Evolutionary conservation across 2,797 vertebrate genomes (phyloP), one percentile per base, ranked within the genome.

Genomic region (Naso thynnoides): DNA sequence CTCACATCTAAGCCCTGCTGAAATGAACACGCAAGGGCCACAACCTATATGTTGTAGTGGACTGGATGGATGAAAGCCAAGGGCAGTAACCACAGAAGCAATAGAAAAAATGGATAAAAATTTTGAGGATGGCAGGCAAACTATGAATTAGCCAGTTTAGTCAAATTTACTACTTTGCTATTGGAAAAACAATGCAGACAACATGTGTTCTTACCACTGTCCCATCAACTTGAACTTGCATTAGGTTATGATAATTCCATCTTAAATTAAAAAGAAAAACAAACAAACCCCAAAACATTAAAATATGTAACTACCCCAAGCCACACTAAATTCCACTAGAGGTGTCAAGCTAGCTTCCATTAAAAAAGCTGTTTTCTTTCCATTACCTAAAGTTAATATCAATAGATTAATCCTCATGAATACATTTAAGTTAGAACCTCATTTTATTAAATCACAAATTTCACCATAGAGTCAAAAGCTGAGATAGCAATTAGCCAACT

Each of bases 1-100:
- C 78, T 82, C 73, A 75, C 81, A 90, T 80, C 75, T 86, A 86
- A 85, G 78, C 83, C 84, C 67, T 2, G 68, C 87, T 86, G 10
- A 77, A 83, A 89, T 70, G 47, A 65, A 83, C 86, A 84, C 54
- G 36, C 86, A 73, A 78, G 67, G 71, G 67, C 68, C 73, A 49
- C 76, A 31, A 61, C 66, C 75, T 74, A 53, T 74, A 53, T 65
- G 60, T 76, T 26, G 50, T 33, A 64, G 69, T 1, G 50, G 58
- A 49, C 72, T 18, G 18, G 38, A 67, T 27, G 41, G 53, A 49
- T 29, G 49, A 48, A 70, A 27, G 67, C 27, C 27, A 53, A 26
- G 63, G 50, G 55, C 48, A 24, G 8, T 23, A 2, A 15, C 26
- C 10, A 53, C 38, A 49, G 42, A 41, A 42, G 36, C 39, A 29